Conservation (phyloP, 2,113 vertebrate species). For the Oreotrochilus melanogaster region DNA sequence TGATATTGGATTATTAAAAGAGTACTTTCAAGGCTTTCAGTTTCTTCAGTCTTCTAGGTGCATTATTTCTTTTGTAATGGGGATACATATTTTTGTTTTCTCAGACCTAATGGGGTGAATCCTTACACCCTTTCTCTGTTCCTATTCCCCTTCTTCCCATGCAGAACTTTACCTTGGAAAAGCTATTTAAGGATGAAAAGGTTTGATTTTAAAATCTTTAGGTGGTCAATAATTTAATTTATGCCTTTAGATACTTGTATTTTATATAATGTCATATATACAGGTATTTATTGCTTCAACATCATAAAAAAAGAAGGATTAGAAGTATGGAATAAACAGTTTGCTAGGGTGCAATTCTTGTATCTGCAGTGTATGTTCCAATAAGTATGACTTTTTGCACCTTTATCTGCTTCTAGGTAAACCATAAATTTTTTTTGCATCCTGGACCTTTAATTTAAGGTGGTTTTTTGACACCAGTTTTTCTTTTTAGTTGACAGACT, state of each 20-base stretch:
- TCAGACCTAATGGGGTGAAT: neutral
- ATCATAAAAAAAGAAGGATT: neutral
- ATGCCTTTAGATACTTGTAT: neutral
- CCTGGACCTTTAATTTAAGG: neutral
- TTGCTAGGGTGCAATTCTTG: neutral
- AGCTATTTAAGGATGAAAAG: neutral
- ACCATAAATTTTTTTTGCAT: neutral
- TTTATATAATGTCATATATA: neutral
- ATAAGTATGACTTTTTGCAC: neutral
- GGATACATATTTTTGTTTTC: neutral
- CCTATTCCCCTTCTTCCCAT: neutral
- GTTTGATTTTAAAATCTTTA: neutral
- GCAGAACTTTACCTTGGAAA: neutral
- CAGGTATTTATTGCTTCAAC: neutral
- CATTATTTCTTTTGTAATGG: neutral
- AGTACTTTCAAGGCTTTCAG: neutral
- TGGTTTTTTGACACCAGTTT: neutral
- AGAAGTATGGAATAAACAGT: neutral
- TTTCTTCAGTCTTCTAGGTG: neutral
- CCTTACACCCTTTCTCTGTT: neutral
- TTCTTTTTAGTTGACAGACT: neutral
- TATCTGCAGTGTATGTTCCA: neutral
- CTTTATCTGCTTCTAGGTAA: neutral
- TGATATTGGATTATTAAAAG: neutral
- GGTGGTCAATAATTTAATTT: neutral